Percentiles rank a stretch among this genome's conserved stretches.
These are phyloP conservation scores for Archips xylosteana DNA, from an alignment of 2,888 invertebrate genomes.

Conservation along the genomic window DNA sequence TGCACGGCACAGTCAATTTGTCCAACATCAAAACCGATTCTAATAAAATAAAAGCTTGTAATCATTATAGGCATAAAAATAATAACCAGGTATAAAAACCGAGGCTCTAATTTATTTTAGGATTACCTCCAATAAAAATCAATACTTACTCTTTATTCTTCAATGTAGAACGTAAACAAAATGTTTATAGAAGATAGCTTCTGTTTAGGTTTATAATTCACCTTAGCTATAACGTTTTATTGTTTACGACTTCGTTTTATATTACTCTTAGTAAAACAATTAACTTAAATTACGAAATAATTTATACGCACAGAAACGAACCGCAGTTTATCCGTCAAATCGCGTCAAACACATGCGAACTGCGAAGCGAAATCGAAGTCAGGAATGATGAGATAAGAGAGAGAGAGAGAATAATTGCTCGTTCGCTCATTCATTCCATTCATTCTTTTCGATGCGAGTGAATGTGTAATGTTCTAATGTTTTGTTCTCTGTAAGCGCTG, in stretches of 20 bases:
- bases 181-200: neutral
- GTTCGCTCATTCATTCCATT: no score
- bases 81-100: neutral
- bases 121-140: slow-evolving; percentile 18
- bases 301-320: neutral
- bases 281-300: slow-evolving; percentile 19
- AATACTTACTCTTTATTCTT: slow-evolving; percentile 28
- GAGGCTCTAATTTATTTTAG: neutral
- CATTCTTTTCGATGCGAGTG: no score
- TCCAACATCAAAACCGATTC: neutral
- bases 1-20: neutral
- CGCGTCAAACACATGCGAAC: no score
- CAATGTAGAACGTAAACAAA: slow-evolving; percentile 20
- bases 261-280: neutral
- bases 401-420: no score
- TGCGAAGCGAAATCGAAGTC: neutral
- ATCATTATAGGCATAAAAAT: neutral
- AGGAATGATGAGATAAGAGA: no score
- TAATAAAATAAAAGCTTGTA: neutral
- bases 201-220: neutral
- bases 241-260: neutral
- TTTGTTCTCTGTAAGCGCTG: no score
- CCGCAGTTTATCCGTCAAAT: neutral
- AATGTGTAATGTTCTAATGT: no score
- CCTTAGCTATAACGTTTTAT: neutral